A percentile compares a stretch with the other conserved stretches of the same genome.
These are phyloP conservation scores for Drosophila sproati DNA, from an alignment of 1,140 invertebrate genomes.

Conservation along the genomic window DNA sequence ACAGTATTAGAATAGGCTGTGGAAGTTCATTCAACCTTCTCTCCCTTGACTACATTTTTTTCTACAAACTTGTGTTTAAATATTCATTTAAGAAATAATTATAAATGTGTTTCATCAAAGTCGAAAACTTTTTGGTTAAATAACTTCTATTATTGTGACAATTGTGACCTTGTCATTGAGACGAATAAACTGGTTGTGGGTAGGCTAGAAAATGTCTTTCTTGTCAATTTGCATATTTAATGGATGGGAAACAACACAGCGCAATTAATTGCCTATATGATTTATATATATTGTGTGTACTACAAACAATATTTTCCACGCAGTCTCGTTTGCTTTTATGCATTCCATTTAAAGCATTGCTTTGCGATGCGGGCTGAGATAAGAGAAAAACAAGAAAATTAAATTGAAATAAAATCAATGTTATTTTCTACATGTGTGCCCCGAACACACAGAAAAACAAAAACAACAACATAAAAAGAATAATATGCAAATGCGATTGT, in stretches of 20 bases:
- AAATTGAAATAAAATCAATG: slow-evolving; percentile 70
- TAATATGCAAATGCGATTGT: slow-evolving; percentile 48
- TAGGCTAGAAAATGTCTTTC: slow-evolving; percentile 36
- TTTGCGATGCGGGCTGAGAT: slow-evolving; percentile 55
- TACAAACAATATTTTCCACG: slow-evolving; percentile 39
- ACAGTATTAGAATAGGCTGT: too few species aligned
- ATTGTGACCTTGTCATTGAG: background rate
- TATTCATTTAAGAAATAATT: too few species aligned
- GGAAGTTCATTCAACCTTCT: too few species aligned
- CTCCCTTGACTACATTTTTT: too few species aligned
- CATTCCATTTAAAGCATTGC: slow-evolving; percentile 64
- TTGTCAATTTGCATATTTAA: slow-evolving; percentile 68
- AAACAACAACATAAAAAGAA: slow-evolving; percentile 25
- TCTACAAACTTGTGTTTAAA: too few species aligned
- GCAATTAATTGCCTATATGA: slow-evolving; percentile 73
- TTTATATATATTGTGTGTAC: slow-evolving; percentile 59
- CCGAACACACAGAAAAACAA: slow-evolving; percentile 32
- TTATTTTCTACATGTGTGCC: slow-evolving; percentile 9
- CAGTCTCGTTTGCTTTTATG: slow-evolving; percentile 35
- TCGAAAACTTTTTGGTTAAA: too few species aligned
- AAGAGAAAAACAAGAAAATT: slow-evolving; percentile 62
- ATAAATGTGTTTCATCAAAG: too few species aligned
- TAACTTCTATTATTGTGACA: too few species aligned
- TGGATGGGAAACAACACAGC: slow-evolving; percentile 55
- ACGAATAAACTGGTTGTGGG: slow-evolving; percentile 16